These are phyloP conservation scores for Holacanthus passer DNA, from an alignment of 2,113 vertebrate species.

Conservation along the genomic window DNA sequence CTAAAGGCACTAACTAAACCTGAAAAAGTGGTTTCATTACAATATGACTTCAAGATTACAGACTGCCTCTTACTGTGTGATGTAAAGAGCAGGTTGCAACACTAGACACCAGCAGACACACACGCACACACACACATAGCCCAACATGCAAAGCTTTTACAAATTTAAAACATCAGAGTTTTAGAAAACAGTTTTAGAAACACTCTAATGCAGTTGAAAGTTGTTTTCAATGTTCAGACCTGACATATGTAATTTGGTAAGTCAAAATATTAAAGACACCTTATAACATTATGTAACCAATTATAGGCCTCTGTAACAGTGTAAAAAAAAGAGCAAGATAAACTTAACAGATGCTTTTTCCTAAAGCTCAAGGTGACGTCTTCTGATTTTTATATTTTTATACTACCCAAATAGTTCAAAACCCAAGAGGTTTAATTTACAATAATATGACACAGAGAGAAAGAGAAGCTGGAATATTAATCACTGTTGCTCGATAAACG, in stretches of 20 bases:
- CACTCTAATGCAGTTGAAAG: neutral
- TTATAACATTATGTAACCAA: neutral
- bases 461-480: too few species aligned
- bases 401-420: too few species aligned
- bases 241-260: neutral
- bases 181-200: neutral
- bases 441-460: too few species aligned
- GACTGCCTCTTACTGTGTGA: neutral
- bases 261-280: neutral
- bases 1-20: neutral
- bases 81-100: neutral
- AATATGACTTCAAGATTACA: neutral
- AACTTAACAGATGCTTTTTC: too few species aligned
- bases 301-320: neutral
- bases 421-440: too few species aligned
- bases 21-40: neutral
- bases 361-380: too few species aligned
- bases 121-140: too few species aligned
- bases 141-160: neutral
- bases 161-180: neutral
- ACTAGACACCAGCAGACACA: neutral
- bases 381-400: too few species aligned
- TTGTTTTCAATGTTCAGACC: neutral
- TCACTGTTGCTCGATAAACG: too few species aligned
- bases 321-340: neutral